Conservation (phyloP, 2,888 invertebrate genomes). For the Lochmaea crataegi region DNA sequence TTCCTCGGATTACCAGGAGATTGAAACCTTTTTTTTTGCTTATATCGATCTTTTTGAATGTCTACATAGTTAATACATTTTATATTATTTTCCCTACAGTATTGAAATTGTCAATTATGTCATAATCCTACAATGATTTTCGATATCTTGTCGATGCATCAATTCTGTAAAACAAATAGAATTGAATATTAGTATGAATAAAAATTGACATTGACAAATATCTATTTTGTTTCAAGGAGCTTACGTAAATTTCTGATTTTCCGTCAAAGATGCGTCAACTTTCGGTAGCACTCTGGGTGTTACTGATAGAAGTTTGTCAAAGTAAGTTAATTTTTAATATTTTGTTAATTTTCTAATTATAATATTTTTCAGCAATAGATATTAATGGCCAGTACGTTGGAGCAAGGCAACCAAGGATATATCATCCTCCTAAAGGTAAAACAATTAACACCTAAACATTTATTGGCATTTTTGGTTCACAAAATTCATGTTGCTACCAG, state of each 20-base stretch:
- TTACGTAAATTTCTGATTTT: slow-evolving; percentile 10
- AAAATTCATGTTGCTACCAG: no score
- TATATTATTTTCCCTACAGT: no score
- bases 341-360: slow-evolving; percentile 2
- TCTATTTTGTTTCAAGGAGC: slow-evolving; percentile 27
- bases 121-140: no score
- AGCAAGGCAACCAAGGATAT: slow-evolving; percentile 52
- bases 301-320: slow-evolving; percentile 41
- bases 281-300: slow-evolving; percentile 42
- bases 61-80: no score
- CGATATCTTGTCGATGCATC: no score
- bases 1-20: not conserved
- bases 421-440: slow-evolving; percentile 58
- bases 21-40: not conserved
- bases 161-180: no score
- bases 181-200: no score
- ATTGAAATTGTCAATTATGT: no score
- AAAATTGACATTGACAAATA: not conserved
- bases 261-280: slow-evolving; percentile 38
- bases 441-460: not conserved
- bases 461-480: no score
- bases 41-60: not conserved
- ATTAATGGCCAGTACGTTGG: slow-evolving; percentile 49
- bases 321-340: slow-evolving; percentile 41
- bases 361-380: slow-evolving; percentile 37